Evolutionary conservation across 2,888 invertebrate genomes (phyloP), one percentile per base, ranked within the genome.

Genomic region (Agelastica alni): DNA sequence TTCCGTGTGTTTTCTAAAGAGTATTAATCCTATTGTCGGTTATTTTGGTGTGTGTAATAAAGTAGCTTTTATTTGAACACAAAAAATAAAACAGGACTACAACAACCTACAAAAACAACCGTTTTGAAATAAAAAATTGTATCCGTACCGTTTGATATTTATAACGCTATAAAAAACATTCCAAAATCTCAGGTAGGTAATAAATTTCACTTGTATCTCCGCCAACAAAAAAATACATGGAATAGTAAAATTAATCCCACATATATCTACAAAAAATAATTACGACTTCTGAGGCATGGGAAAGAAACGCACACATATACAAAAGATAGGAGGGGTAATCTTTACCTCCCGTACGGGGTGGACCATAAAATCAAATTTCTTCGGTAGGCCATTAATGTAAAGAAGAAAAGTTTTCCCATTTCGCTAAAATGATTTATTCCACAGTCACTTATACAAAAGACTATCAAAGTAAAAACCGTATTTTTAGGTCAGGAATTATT

Each of bases 171-270:
- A 41, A 46, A 52, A 52, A 22, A 42, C 32, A 43, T 22, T 48
- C 47, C 31, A 53, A 53, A 46, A 44, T 47, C 10, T 16, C 34
- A 37, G 49, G 49, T 53, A 52, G 53, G 58, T 53, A 52, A 43
- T 53, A 58, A 58, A 43, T 46, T 48, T 46, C 51, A 20, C 32
- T 26, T 37, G 46, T 26, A 41, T 31, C 31, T n/a, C n/a, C n/a
- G n/a, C n/a, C 16, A 43, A 26, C 32, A 32, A 52, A 51, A 54
- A 56, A 59, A 49, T 22, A 51, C 28, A 54, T 52, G n/a, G n/a
- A 52, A 56, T 51, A 41, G 41, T 45, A 31, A 56, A 59, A 59
- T 59, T 59, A 59, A 54, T 56, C 59, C 42, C 59, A 34, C 49
- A 53, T 56, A 39, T n/a, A 56, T 56, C 55, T 53, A 39, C 34